These are phyloP conservation scores for Pseudochirops corinnae DNA, from an alignment of 2,797 vertebrate genomes.

Conservation along the genomic window DNA sequence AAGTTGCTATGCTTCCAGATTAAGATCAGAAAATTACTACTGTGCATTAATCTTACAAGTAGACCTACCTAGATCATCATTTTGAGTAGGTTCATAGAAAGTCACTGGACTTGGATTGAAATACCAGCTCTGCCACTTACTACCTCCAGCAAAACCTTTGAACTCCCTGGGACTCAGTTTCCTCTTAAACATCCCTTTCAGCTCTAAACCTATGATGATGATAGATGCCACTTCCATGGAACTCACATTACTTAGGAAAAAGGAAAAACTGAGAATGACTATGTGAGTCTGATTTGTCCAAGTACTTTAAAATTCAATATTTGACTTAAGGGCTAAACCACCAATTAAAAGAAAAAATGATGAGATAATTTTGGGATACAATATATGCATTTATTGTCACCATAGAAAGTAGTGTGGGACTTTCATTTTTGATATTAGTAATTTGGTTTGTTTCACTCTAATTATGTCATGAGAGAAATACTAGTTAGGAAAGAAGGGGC, in stretches of 20 bases:
- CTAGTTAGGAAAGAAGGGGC: not conserved
- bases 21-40: not conserved
- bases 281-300: not conserved
- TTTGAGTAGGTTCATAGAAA: not conserved
- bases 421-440: not conserved
- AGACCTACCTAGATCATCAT: not conserved
- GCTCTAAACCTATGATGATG: not conserved
- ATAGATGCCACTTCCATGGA: not conserved
- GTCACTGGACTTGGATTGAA: not conserved
- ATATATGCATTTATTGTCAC: conserved; percentile 35
- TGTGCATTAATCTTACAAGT: not conserved
- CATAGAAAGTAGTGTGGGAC: conserved; percentile 3
- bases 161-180: not conserved
- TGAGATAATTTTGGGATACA: conserved; percentile 33
- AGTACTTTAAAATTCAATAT: conserved; percentile 43
- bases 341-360: conserved; percentile 20
- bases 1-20: not conserved
- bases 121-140: not conserved
- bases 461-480: not conserved
- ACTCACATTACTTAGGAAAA: not conserved
- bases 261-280: not conserved
- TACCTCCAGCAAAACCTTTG: not conserved
- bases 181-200: not conserved
- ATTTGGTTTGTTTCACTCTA: not conserved
- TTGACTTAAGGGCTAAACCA: conserved; percentile 17